Evolutionary conservation across 1,140 invertebrate species (phyloP).

Genomic region (Zaprionus inermis): DNA sequence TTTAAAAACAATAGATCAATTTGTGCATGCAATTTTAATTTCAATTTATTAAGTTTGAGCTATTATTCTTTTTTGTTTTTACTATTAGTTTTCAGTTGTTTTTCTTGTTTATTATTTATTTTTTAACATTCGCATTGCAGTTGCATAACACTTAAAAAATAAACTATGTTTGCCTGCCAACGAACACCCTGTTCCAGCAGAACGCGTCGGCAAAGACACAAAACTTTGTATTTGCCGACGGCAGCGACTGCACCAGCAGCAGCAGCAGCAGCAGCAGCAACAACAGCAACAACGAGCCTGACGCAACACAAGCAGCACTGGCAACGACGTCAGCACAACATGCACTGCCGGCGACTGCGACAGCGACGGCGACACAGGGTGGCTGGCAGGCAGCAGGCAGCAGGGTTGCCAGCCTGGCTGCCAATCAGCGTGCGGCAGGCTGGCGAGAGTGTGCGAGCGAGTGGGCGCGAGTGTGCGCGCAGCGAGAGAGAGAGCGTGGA

Average conservation of each 20-base stretch:
- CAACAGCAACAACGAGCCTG: not conserved
- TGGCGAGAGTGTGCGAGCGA: conserved; percentile 47
- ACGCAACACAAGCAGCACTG: not conserved
- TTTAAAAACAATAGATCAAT: no score
- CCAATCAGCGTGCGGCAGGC: conserved; percentile 62
- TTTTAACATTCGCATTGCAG: no score
- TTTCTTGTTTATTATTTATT: no score
- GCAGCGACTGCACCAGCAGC: not conserved
- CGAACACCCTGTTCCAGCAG: not conserved
- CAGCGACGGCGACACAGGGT: not conserved
- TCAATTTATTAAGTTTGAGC: no score
- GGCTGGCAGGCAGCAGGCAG: not conserved
- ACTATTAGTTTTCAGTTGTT: no score
- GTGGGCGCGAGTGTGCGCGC: conserved; percentile 34
- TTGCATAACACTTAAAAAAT: not conserved
- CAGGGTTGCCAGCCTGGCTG: not conserved
- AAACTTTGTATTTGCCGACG: not conserved
- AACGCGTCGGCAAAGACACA: not conserved
- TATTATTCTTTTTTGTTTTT: no score
- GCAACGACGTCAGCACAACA: not conserved
- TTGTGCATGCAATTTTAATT: no score
- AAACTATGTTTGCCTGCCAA: not conserved
- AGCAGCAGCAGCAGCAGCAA: not conserved
- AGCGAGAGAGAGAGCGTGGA: conserved; percentile 34
- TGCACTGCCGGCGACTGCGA: not conserved